Base-by-base conservation (phyloP, 1,140 invertebrate species). In the Drosophila albomicans region DNA sequence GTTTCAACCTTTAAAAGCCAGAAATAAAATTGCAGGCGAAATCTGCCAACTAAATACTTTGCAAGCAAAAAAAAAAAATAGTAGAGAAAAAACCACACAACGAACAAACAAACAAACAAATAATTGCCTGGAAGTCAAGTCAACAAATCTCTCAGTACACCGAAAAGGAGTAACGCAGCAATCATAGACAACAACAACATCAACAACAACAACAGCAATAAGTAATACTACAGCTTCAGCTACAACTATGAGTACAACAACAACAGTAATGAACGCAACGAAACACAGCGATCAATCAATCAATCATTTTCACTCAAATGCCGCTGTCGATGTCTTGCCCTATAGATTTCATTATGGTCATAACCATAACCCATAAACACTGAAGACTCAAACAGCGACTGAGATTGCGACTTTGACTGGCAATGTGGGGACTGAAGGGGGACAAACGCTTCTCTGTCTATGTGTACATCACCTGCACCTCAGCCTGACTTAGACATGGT, bases 291-390 rank as follows among this genome's bases (percentile, higher is more conserved):
- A 84, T 87, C 82, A 88, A 89, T 87, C 84, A 87, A 87, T 87
- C 84, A 87, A 87, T 87, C 84, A 87, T 87, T 87, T 87, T 87
- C 84, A 84, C 84, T 89, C 69, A 88, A 82, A 80, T 78, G 75
- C 82, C 79, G 72, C 75, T 73, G 70, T 71, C 68, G 68, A 63
- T 79, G 75, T 79, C 76, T 79, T 87, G 84, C 84, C 84, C 84
- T 87, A 87, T 87, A 79, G 85, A 88, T 76, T 82, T 88, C 77
- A 84, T 80, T 75, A 71, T 75, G 67, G 68, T 51, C 73, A 78
- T 88, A 86, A 71, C 84, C 82, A 87, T 82, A 87, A 80, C 84
- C 79, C 82, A 88, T 82, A 82, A 84, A 80, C 68, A 73, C 74
- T 59, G 74, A 67, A 25, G 63, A 43, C 64, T 52, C 49, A 16